phyloP scores from a whole-genome alignment of 2,113 vertebrate species.

The Pelecanoides urinatrix region DNA sequence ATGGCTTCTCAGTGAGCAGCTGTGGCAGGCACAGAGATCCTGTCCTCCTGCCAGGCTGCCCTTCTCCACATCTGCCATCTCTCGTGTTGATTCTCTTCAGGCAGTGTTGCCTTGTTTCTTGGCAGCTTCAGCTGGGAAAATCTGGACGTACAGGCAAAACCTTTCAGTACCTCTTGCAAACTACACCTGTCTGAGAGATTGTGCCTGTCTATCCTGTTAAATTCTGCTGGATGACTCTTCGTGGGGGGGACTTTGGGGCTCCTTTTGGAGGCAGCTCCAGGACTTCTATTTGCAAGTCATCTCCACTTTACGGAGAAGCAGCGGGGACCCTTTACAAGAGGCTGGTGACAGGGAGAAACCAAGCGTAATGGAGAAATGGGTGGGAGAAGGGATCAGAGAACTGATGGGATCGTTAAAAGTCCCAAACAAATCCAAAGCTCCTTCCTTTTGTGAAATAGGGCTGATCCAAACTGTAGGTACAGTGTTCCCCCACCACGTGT shows the following conservation, averaged over 20 bases:
- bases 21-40: fast-evolving
- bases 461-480: neutral
- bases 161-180: neutral
- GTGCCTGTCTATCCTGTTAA: neutral
- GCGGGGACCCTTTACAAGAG: neutral
- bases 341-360: neutral
- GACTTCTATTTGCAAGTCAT: neutral
- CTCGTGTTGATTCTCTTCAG: neutral
- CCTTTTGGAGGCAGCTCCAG: neutral
- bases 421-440: neutral
- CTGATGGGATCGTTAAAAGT: neutral
- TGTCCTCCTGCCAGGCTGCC: neutral
- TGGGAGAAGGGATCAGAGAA: neutral
- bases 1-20: fast-evolving
- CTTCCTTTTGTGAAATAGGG: neutral
- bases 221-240: neutral
- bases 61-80: neutral
- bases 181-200: too few relatives aligned
- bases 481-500: neutral
- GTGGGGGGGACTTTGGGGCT: neutral
- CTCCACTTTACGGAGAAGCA: neutral
- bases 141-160: neutral
- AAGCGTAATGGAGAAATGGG: neutral
- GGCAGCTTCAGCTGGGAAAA: neutral
- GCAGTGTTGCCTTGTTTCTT: neutral